Percentiles rank a stretch among this genome's conserved stretches.
Evolutionary conservation across 2,888 invertebrate genomes (phyloP).

Genomic region (Agrochola litura): DNA sequence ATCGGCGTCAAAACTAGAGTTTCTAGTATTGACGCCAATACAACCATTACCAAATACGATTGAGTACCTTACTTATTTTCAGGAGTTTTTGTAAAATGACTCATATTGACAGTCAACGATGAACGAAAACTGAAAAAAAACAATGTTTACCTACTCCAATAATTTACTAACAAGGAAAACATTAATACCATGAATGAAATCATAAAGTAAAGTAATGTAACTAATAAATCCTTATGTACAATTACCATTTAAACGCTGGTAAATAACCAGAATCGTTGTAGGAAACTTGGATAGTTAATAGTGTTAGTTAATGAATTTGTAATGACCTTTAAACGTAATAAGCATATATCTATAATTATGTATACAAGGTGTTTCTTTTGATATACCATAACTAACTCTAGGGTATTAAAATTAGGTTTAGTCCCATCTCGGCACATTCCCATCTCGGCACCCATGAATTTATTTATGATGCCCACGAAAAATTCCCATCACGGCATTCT

Average conservation of each 20-base stretch:
- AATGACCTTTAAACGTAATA: constrained; percentile 9
- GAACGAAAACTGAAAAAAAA: background rate
- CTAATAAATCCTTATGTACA: constrained; percentile 9
- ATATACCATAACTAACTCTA: no score
- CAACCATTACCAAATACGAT: background rate
- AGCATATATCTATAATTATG: background rate
- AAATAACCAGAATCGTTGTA: constrained; percentile 5
- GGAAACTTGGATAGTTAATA: constrained; percentile 30
- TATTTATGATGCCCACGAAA: no score
- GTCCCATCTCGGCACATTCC: no score
- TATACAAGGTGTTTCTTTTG: no score
- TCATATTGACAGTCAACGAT: background rate
- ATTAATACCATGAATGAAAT: constrained; percentile 27
- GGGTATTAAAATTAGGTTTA: no score
- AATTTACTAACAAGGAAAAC: constrained; percentile 29
- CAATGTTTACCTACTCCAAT: background rate
- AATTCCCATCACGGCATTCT: no score
- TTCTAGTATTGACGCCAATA: no score
- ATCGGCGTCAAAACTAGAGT: background rate
- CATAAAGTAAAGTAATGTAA: constrained; percentile 32
- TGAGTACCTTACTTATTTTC: background rate
- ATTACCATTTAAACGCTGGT: constrained; percentile 11
- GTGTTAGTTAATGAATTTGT: constrained; percentile 34
- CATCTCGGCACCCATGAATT: no score
- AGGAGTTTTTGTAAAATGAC: background rate